Evolutionary conservation across 1,140 invertebrate genomes (phyloP).

Genomic region (Pseudomyrmex pallidus): DNA sequence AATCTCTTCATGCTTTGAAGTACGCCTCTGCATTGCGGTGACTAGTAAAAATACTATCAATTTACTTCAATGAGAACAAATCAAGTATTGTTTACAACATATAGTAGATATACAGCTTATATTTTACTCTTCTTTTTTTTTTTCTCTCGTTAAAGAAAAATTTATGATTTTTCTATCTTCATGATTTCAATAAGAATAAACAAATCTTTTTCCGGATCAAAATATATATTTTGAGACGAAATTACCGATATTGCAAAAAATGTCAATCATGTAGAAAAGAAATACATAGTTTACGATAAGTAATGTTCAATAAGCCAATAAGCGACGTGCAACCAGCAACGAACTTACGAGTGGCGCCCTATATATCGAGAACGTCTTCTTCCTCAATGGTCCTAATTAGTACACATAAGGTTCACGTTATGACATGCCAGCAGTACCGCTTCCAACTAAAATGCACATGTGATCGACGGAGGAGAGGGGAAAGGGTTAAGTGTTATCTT

Average conservation of each 20-base stretch:
- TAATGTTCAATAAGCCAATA: conserved; percentile 29
- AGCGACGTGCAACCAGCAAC: conserved; percentile 31
- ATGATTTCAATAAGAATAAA: background rate
- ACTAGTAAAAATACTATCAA: background rate
- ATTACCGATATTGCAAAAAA: background rate
- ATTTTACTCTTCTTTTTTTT: background rate
- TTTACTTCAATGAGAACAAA: background rate
- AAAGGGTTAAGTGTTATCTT: conserved; percentile 50
- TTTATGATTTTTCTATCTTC: background rate
- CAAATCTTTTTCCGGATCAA: no score
- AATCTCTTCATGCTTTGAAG: conserved; percentile 77
- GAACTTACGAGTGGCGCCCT: conserved; percentile 46
- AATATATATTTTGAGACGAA: no score
- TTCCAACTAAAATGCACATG: conserved; percentile 48
- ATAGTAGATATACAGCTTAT: background rate
- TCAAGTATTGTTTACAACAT: background rate
- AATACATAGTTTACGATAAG: background rate
- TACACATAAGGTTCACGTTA: conserved; percentile 53
- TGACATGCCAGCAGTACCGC: conserved; percentile 45
- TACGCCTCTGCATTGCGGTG: conserved; percentile 26
- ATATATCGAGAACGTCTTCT: conserved; percentile 47
- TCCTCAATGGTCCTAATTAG: conserved; percentile 57
- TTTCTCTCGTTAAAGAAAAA: background rate
- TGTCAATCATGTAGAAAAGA: background rate
- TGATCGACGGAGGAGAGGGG: background rate